Evolutionary conservation across 2,797 vertebrate species (phyloP), one percentile per base, ranked within the genome.

Genomic region (Rhadinocentrus ornatus): DNA sequence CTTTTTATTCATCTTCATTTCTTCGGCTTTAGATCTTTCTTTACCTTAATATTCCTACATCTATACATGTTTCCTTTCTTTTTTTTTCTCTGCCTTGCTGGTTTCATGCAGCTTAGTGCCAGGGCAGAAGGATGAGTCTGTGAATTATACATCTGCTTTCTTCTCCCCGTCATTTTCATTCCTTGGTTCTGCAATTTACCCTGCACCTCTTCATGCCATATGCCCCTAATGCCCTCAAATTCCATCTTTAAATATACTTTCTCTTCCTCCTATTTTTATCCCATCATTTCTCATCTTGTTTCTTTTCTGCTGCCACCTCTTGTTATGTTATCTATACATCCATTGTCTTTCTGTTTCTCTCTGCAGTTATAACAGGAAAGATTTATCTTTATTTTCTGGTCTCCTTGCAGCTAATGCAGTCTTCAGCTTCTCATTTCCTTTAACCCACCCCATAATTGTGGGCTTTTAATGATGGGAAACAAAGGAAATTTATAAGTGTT

Each of bases 381-480:
- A 39, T 73, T 75, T 71, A 55, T 86, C 82, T 88, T 78, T 80
- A 71, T 85, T 75, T 74, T 63, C 52, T 60, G 54, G 31, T 62
- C 29, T 63, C 62, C 78, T 90, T 91, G 78, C 22, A 75, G 72
- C 69, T 85, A 85, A 84, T 84, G 74, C 50, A 78, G 78, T 84
- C 53, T 31, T 63, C 18, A 22, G 24, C 24, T 70, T 78, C 55
- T 66, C 58, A 26, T 56, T 24, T 68, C 34, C 59, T 68, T 75
- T 41, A 62, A 66, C 71, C 72, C 55, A 34, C 22, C 66, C 55
- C 58, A 71, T 71, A 68, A 76, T 78, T 71, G 82, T 76, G 57
- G 62, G 46, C 58, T 52, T 72, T 77, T 86, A 82, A 75, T 86
- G 78, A 69, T 39, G 69, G 68, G 60, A 63, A 65, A 70, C 62